phyloP scores from a whole-genome alignment of 2,888 invertebrate species.

The Slavum lentiscoides region DNA sequence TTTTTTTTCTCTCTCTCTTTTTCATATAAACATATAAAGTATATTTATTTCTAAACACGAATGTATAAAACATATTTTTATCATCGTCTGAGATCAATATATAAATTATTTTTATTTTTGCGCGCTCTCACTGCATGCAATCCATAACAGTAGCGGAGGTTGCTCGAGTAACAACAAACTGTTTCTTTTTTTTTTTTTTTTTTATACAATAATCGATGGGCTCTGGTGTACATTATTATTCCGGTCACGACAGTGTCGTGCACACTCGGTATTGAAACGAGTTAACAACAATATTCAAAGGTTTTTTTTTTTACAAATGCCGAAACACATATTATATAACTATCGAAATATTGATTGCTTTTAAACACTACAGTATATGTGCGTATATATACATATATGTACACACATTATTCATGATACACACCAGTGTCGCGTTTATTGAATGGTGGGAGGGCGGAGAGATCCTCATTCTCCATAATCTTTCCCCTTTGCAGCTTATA shows the following conservation, averaged over 20 bases:
- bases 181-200: not conserved
- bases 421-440: too few species aligned
- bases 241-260: constrained; percentile 32
- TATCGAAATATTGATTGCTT: not conserved
- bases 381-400: too few species aligned
- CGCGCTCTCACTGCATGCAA: constrained; percentile 18
- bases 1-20: not conserved
- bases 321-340: not conserved
- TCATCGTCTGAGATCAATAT: constrained; percentile 39
- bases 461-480: too few species aligned
- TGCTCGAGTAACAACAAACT: constrained; percentile 2
- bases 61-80: constrained; percentile 10
- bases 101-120: not conserved
- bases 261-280: constrained; percentile 14
- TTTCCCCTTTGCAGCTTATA: too few species aligned
- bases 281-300: constrained; percentile 21
- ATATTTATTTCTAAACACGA: not conserved
- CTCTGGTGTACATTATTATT: constrained; percentile 19
- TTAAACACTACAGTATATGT: too few species aligned
- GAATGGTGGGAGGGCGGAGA: too few species aligned
- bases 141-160: constrained; percentile 37
- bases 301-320: constrained; percentile 5
- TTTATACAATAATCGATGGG: constrained; percentile 32
- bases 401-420: too few species aligned
- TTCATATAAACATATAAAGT: too few species aligned